Base-by-base conservation (phyloP, 2,888 invertebrate species). In the Oligia strigilis region DNA sequence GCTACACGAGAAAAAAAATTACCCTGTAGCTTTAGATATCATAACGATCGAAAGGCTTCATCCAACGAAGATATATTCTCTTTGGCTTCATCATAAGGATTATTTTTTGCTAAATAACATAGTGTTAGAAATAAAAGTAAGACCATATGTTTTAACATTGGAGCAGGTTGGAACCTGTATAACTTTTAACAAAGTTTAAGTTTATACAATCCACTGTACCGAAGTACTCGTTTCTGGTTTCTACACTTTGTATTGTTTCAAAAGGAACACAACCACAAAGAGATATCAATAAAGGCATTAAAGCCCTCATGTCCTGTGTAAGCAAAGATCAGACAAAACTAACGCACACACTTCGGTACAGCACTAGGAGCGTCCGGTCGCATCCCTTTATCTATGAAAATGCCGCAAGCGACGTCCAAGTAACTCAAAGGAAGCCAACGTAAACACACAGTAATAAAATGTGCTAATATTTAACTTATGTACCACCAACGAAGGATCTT, bases 381-480 rank as follows among this genome's bases (percentile, higher is more conserved):
- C 80, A 92, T 72, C 91, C 92, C 92, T 94, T 94, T 93, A 93
- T 92, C 93, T 92, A 89, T 89, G 86, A 86, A 90, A 90, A 86
- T 87, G 91, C 91, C 93, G 93, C 87, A 92, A 93, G 93, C 94
- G 88, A 87, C 89, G 91, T 89, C 89, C 91, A 91, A 92, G 87
- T 91, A 84, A 80, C 90, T 94, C 93, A 95, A 94, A 96, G 95
- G 94, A 94, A 93, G 93, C 92, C 86, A 85, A 87, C 80, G 90
- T 92, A 94, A 95, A 95, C 95, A 94, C 82, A 73, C 91, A 89
- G 91, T 95, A 93, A 94, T 95, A 95, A 95, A 95, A 93, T 92
- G 92, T 92, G 94, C 94, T 93, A 96, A 96, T 95, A 96, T 96
- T 96, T 94, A 91, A 93, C 91, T 93, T 94, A 90, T 91, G 92